Conservation (phyloP, 2,888 invertebrate genomes). For the Osedax fenrisi region DNA sequence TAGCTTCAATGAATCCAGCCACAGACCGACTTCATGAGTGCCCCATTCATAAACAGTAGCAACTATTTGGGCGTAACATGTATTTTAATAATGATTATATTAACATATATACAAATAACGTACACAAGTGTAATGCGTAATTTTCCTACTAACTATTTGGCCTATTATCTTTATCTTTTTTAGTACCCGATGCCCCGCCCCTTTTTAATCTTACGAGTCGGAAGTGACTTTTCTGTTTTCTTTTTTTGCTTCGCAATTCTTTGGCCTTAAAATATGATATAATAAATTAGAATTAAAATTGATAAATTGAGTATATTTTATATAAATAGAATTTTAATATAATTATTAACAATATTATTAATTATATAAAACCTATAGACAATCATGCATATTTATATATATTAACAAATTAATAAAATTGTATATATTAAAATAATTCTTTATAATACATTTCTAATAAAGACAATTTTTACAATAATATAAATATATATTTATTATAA, state of each 20-base stretch:
- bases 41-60: slow-evolving; percentile 60
- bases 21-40: slow-evolving; percentile 73
- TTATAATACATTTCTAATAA: too few species aligned
- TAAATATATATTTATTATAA: too few species aligned
- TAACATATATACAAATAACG: not conserved
- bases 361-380: too few species aligned
- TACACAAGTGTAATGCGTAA: not conserved
- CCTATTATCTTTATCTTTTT: slow-evolving; percentile 1
- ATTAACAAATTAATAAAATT: too few species aligned
- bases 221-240: slow-evolving; percentile 40
- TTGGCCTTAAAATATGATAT: slow-evolving; percentile 17
- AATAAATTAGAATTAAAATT: too few species aligned
- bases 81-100: slow-evolving; percentile 20
- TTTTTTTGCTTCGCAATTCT: slow-evolving; percentile 22
- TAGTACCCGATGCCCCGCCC: slow-evolving; percentile 35
- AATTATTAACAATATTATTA: too few species aligned
- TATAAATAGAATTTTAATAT: too few species aligned
- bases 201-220: slow-evolving; percentile 41
- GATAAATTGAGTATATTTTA: too few species aligned
- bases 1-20: slow-evolving; percentile 77
- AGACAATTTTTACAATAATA: too few species aligned
- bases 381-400: too few species aligned
- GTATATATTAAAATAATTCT: too few species aligned
- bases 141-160: slow-evolving; percentile 24
- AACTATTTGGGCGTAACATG: slow-evolving; percentile 34